Evolutionary conservation across 2,797 vertebrate genomes (phyloP).

Genomic region (Glyptemys insculpta): DNA sequence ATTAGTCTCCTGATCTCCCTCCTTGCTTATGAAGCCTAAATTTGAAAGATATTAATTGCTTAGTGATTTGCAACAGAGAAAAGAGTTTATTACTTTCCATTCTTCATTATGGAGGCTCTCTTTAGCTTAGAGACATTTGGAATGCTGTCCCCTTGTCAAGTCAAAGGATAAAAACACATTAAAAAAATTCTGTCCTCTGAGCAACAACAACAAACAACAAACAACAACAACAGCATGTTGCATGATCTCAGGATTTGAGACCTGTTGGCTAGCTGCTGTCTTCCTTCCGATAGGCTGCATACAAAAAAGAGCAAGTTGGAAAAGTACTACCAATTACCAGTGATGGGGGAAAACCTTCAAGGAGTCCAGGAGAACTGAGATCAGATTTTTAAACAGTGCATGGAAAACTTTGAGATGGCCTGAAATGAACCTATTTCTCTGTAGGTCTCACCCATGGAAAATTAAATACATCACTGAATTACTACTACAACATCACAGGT

Average conservation of each 20-base stretch:
- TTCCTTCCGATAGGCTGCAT: background rate
- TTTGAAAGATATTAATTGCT: background rate
- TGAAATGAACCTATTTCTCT: background rate
- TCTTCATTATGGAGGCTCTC: background rate
- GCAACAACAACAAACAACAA: too few species aligned
- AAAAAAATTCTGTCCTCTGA: background rate
- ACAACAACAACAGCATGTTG: background rate
- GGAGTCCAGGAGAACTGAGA: background rate
- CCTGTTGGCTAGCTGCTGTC: background rate
- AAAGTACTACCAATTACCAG: background rate
- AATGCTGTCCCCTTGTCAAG: background rate
- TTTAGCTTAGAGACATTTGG: background rate
- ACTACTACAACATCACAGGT: background rate
- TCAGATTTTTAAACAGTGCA: background rate
- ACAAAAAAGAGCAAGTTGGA: background rate
- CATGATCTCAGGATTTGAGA: background rate
- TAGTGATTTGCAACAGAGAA: background rate
- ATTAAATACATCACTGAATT: background rate
- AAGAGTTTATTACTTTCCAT: background rate
- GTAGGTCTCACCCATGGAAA: background rate
- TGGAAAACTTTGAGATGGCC: background rate
- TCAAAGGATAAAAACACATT: background rate
- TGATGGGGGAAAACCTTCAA: background rate
- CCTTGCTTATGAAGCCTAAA: background rate
- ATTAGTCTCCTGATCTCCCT: background rate